A percentile compares a stretch with the other conserved stretches of the same genome.
These are phyloP conservation scores for Nebria ingens DNA, from an alignment of 1,140 invertebrate genomes.

Conservation along the genomic window DNA sequence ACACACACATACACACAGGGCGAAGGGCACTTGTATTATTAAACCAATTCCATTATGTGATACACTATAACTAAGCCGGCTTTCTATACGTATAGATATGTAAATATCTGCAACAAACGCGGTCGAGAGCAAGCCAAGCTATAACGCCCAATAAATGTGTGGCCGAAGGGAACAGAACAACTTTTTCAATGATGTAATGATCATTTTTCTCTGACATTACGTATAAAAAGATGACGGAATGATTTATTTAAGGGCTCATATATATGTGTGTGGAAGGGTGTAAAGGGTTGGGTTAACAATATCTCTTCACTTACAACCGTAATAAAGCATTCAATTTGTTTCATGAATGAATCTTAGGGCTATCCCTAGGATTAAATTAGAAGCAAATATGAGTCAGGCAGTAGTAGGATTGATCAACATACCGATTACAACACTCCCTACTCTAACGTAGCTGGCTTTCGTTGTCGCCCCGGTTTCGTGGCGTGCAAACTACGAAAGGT, in stretches of 20 bases:
- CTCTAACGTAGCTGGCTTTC: background rate
- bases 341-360: background rate
- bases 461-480: background rate
- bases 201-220: no score
- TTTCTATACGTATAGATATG: no score
- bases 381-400: background rate
- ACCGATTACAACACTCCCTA: background rate
- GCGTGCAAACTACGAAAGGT: background rate
- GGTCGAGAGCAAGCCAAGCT: no score
- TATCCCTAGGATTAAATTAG: background rate
- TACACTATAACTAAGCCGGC: background rate
- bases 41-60: slow-evolving; percentile 1
- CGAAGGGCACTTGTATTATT: background rate
- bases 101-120: no score
- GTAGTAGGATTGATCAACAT: background rate
- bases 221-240: no score
- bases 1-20: no score
- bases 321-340: background rate
- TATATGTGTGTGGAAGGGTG: no score
- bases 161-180: no score
- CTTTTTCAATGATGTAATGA: no score
- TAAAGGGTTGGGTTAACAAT: no score
- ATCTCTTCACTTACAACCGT: background rate
- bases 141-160: no score
- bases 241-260: no score